Percentiles rank a stretch among this genome's conserved stretches.
These are phyloP conservation scores for Ammodytes marinus DNA, from an alignment of 2,113 vertebrate genomes.

Conservation along the genomic window DNA sequence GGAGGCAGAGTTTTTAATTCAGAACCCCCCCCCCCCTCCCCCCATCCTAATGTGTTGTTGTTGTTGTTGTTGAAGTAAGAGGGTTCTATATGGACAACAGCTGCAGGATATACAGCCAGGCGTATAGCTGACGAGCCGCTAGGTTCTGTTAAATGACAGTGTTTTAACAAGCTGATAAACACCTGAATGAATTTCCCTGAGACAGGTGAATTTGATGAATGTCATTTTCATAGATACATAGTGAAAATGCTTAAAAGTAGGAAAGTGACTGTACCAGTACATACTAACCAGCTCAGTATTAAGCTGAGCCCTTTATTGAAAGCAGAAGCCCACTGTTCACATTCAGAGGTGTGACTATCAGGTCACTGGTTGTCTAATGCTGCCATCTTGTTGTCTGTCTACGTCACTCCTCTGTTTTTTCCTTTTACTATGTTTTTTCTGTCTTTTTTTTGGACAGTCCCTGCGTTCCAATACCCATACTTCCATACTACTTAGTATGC, in stretches of 20 bases:
- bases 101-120: background rate
- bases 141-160: background rate
- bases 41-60: background rate
- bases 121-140: background rate
- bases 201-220: background rate
- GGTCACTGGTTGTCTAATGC: conserved; percentile 27
- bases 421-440: background rate
- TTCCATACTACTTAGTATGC: too few species aligned
- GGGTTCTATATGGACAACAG: background rate
- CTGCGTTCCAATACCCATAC: too few species aligned
- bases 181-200: background rate
- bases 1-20: conserved; percentile 25
- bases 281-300: too few species aligned
- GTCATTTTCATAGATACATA: background rate
- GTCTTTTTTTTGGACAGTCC: background rate
- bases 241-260: background rate
- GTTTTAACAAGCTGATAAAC: background rate
- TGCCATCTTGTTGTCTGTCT: conserved; percentile 53
- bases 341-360: background rate
- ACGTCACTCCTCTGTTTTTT: background rate
- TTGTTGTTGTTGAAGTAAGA: background rate
- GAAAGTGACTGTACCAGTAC: background rate
- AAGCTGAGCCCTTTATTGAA: background rate
- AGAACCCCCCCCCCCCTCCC: background rate
- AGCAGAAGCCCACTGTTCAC: background rate